phyloP scores from a whole-genome alignment of 1,140 invertebrate genomes.

The Nasonia longicornis region DNA sequence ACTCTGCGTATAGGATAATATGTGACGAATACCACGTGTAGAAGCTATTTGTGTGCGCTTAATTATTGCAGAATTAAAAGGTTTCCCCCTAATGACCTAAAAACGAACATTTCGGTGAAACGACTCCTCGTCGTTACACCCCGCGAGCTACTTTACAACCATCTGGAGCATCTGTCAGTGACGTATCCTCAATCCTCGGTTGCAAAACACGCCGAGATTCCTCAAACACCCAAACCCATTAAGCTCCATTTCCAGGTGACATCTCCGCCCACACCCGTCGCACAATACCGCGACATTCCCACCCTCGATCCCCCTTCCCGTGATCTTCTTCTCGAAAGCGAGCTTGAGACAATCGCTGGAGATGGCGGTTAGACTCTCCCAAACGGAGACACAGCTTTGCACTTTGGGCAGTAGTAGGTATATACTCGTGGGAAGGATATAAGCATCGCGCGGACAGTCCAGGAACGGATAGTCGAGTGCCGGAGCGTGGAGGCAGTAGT shows the following conservation, averaged over 20 bases:
- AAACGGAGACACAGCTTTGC: constrained; percentile 48
- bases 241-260: neutral
- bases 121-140: neutral
- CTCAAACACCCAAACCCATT: neutral
- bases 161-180: neutral
- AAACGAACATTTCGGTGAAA: too few species aligned
- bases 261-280: neutral
- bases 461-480: constrained; percentile 6
- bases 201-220: neutral
- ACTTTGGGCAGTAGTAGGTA: neutral
- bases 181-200: neutral
- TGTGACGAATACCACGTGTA: too few species aligned
- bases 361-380: neutral
- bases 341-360: neutral
- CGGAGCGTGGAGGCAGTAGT: constrained; percentile 48
- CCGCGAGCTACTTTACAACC: neutral
- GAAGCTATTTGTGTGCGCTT: too few species aligned
- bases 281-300: neutral
- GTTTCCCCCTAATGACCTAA: too few species aligned
- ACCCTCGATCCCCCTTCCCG: neutral
- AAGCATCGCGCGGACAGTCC: neutral
- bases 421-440: constrained; percentile 28
- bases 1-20: too few species aligned
- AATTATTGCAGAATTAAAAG: too few species aligned
- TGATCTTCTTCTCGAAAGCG: neutral